Evolutionary conservation across 2,888 invertebrate genomes (phyloP).

Genomic region (Fissipunctia ypsillon): DNA sequence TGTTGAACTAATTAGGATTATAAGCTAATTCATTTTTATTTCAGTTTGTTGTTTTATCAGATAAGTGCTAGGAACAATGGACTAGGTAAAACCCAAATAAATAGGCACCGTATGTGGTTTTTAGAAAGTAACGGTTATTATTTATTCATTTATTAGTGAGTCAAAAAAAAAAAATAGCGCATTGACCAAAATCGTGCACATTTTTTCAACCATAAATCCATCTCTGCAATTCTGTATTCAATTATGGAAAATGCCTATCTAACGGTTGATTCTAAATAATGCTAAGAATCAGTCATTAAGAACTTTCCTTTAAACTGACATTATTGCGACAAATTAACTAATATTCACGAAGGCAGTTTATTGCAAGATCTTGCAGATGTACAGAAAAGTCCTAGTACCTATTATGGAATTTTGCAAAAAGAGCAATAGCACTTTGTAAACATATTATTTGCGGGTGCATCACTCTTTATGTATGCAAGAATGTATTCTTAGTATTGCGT

Average conservation of each 20-base stretch:
- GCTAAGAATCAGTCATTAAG: background rate
- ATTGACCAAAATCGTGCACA: background rate
- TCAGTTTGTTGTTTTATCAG: background rate
- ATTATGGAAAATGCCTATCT: conserved; percentile 28
- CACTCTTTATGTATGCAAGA: background rate
- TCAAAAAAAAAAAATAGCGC: background rate
- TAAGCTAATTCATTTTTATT: background rate
- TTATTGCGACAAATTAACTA: background rate
- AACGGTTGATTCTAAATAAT: conserved; percentile 38
- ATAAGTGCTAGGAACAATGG: background rate
- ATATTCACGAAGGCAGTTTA: background rate
- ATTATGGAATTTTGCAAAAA: background rate
- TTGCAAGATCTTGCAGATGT: background rate
- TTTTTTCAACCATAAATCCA: conserved; percentile 13
- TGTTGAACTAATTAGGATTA: background rate
- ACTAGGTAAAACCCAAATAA: background rate
- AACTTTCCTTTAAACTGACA: background rate
- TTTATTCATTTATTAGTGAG: background rate
- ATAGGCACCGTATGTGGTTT: background rate
- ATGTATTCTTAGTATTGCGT: background rate
- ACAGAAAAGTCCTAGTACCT: background rate
- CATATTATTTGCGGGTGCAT: background rate
- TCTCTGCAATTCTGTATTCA: conserved; percentile 39
- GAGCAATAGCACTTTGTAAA: conserved; percentile 6
- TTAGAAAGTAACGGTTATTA: background rate